Base-by-base conservation (phyloP, 2,113 vertebrate species). In the Pelusios castaneus region DNA sequence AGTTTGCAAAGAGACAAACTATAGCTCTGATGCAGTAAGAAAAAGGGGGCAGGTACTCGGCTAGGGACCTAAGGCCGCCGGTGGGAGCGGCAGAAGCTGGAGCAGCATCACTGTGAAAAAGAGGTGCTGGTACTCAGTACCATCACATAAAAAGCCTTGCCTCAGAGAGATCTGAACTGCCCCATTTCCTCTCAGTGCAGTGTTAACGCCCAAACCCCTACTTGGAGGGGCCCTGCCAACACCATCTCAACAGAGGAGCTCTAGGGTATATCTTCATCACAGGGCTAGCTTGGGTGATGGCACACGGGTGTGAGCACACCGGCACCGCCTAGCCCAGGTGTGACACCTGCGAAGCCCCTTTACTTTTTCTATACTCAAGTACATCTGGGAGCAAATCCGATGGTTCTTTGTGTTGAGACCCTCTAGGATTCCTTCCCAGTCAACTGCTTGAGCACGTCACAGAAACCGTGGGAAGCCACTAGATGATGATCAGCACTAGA, bases 1-100 rank as follows among this genome's bases (percentile, higher is more conserved):
- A 60, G 56, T 9, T 56, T 76, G 52, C 38, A 94, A 92, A 87
- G 29, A 14, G 75, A 73, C 56, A 63, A 92, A 91, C 5, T 73
- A 41, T 29, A 80, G 79, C 41, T 84, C 47, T 73, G 81, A n/a
- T n/a, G n/a, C n/a, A n/a, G n/a, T n/a, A n/a, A n/a, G n/a, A n/a
- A n/a, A n/a, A n/a, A n/a, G n/a, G n/a, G n/a, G n/a, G n/a, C n/a
- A n/a, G n/a, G n/a, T n/a, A n/a, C n/a, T n/a, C n/a, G n/a, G n/a
- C n/a, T n/a, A n/a, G n/a, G n/a, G n/a, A n/a, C n/a, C n/a, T n/a
- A n/a, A n/a, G n/a, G n/a, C n/a, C n/a, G n/a, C n/a, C n/a, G n/a
- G n/a, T n/a, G n/a, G n/a, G n/a, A n/a, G n/a, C n/a, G n/a, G n/a
- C n/a, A n/a, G n/a, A n/a, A n/a, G n/a, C n/a, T n/a, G n/a, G n/a